Percentiles rank a stretch among this genome's conserved stretches.
phyloP scores from a whole-genome alignment of 2,888 invertebrate species.

The Sminthurides aquaticus region DNA sequence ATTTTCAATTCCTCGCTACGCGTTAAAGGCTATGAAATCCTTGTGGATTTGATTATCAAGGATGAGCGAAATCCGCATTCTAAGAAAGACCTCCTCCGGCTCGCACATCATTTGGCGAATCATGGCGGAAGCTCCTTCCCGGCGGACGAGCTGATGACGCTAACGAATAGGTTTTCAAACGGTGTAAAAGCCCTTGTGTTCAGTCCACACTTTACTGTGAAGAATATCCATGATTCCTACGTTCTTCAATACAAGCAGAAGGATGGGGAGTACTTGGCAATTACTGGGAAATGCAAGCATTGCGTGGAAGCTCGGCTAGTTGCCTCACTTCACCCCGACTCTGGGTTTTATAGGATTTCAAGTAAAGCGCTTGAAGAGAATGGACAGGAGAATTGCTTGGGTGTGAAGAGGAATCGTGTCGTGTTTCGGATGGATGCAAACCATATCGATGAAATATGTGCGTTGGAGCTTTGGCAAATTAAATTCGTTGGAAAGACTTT shows the following conservation, averaged over 20 bases:
- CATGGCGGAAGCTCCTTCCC: background rate
- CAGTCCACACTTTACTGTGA: slow-evolving; percentile 7
- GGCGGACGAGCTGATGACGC: background rate
- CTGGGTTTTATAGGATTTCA: slow-evolving; percentile 1
- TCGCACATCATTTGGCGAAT: slow-evolving; percentile 6
- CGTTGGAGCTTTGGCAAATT: slow-evolving; percentile 12
- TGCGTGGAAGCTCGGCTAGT: slow-evolving; percentile 8
- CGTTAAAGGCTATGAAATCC: background rate
- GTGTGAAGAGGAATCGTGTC: slow-evolving; percentile 7
- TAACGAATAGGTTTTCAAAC: slow-evolving; percentile 6
- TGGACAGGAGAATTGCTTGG: slow-evolving; percentile 10
- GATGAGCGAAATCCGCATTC: background rate
- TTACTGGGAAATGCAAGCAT: slow-evolving; percentile 17
- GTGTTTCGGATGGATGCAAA: slow-evolving; percentile 8
- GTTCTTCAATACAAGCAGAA: slow-evolving; percentile 9
- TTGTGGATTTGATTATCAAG: slow-evolving; percentile 6
- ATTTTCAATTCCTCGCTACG: slow-evolving; percentile 7
- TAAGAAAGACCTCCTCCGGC: slow-evolving; percentile 3
- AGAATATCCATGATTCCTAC: slow-evolving; percentile 20
- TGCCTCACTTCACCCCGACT: slow-evolving; percentile 1
- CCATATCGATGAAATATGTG: slow-evolving; percentile 1
- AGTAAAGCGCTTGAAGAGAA: background rate
- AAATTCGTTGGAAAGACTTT: slow-evolving; percentile 18
- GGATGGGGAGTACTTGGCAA: slow-evolving; percentile 2
- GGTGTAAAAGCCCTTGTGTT: slow-evolving; percentile 12